phyloP scores from a whole-genome alignment of 2,113 vertebrate species.

The Ancistrus triradiatus region DNA sequence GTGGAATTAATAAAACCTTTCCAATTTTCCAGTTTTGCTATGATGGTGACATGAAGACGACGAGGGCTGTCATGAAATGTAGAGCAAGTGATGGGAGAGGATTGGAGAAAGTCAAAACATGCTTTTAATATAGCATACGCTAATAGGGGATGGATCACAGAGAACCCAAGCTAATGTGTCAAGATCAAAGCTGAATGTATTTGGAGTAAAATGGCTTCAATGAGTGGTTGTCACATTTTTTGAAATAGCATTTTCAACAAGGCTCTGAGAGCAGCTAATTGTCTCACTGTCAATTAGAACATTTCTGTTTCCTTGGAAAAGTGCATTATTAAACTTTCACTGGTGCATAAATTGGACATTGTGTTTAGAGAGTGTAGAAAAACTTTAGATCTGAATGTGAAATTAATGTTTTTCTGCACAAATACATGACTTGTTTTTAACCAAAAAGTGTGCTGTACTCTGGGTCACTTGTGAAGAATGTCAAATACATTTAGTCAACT shows the following conservation, averaged over 20 bases:
- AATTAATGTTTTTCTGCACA: too few species aligned
- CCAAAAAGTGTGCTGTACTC: too few species aligned
- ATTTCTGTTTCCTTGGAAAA: not conserved
- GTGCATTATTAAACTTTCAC: not conserved
- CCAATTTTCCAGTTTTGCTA: slow-evolving; percentile 6
- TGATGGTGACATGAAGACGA: slow-evolving; percentile 32
- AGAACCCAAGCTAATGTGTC: slow-evolving; percentile 48
- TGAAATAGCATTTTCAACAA: not conserved
- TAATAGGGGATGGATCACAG: slow-evolving; percentile 47
- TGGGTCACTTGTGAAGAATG: too few species aligned
- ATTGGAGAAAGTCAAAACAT: slow-evolving; percentile 50
- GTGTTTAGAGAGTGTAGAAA: too few species aligned
- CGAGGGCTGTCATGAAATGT: slow-evolving; percentile 46
- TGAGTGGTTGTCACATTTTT: slow-evolving; percentile 12
- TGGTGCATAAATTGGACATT: too few species aligned
- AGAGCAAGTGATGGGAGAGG: slow-evolving; percentile 49
- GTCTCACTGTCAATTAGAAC: slow-evolving; percentile 17
- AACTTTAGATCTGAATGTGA: too few species aligned
- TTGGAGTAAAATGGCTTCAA: slow-evolving; percentile 28
- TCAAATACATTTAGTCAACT: too few species aligned
- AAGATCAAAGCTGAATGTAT: slow-evolving; percentile 29
- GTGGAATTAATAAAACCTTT: too few species aligned
- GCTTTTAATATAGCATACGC: slow-evolving; percentile 54
- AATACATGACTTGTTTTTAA: too few species aligned
- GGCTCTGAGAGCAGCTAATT: slow-evolving; percentile 13